Conservation (phyloP, 2,888 invertebrate genomes). For the Stramonita haemastoma region DNA sequence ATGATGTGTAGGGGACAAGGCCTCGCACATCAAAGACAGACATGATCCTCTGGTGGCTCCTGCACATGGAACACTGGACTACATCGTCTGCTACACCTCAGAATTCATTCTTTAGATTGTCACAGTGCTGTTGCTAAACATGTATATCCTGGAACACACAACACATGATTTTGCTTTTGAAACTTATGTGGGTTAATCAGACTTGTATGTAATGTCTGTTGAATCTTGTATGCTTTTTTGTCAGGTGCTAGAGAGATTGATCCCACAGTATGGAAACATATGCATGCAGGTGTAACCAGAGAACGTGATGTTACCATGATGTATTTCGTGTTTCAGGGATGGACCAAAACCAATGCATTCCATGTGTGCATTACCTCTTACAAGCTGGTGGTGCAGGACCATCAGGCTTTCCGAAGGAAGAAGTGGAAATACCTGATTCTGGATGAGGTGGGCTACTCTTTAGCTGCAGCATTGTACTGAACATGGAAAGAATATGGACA, state of each 20-base stretch:
- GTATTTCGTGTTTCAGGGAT: conserved; percentile 80
- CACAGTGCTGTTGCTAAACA: too few relatives aligned
- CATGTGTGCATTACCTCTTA: conserved; percentile 97
- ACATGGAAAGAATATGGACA: too few relatives aligned
- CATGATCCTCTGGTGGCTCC: neutral
- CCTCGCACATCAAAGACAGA: neutral
- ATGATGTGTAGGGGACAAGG: too few relatives aligned
- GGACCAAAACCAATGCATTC: conserved; percentile 99
- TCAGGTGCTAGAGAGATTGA: too few relatives aligned
- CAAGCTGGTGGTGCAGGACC: conserved; percentile 98
- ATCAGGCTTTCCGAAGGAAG: conserved; percentile 96
- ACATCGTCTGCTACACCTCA: neutral
- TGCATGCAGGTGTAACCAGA: too few relatives aligned
- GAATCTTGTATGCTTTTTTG: too few relatives aligned
- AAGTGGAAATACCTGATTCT: conserved; percentile 99
- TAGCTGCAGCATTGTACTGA: too few relatives aligned
- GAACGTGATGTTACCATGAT: neutral
- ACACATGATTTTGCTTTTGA: too few relatives aligned
- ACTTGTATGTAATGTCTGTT: too few relatives aligned
- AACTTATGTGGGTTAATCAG: too few relatives aligned
- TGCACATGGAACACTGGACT: neutral
- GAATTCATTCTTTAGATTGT: neutral
- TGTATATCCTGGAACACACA: too few relatives aligned
- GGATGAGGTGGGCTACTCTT: conserved; percentile 82
- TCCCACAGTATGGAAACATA: too few relatives aligned